These are phyloP conservation scores for Brachymystax lenok DNA, from an alignment of 2,797 vertebrate genomes.

Conservation along the genomic window DNA sequence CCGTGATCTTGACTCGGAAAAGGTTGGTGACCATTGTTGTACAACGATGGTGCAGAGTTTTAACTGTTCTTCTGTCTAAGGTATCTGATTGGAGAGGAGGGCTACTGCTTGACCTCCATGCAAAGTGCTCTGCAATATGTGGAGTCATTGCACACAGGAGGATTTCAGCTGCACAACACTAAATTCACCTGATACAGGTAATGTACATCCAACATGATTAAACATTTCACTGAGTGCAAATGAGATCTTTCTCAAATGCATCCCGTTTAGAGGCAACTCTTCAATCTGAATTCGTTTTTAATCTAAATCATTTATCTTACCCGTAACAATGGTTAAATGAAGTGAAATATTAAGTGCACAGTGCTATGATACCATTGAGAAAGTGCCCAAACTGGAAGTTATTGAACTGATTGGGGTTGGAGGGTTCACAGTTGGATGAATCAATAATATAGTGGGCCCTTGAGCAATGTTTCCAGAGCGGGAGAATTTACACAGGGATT, in stretches of 20 bases:
- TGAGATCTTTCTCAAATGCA: neutral
- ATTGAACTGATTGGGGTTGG: constrained; percentile 12
- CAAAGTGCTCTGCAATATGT: constrained; percentile 90
- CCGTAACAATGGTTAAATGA: neutral
- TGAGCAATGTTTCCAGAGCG: neutral
- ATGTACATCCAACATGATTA: neutral
- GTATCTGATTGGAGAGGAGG: constrained; percentile 93
- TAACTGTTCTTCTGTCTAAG: constrained; percentile 61
- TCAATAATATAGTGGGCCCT: neutral
- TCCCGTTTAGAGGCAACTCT: neutral
- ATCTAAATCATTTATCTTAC: neutral
- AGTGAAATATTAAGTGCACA: neutral
- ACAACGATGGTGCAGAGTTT: neutral
- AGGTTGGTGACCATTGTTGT: neutral
- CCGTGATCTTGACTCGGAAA: too few species aligned
- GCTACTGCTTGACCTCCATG: constrained; percentile 94
- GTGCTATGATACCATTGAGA: neutral
- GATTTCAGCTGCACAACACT: constrained; percentile 32
- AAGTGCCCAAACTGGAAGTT: neutral
- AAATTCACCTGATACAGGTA: constrained; percentile 65
- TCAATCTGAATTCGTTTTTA: too few species aligned
- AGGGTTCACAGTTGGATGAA: neutral
- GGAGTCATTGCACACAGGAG: constrained; percentile 77
- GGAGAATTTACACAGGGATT: neutral
- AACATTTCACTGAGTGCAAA: neutral